Percentiles rank a stretch among this genome's conserved stretches.
Conservation (phyloP, 2,888 invertebrate genomes). For the Ctena decussata region DNA sequence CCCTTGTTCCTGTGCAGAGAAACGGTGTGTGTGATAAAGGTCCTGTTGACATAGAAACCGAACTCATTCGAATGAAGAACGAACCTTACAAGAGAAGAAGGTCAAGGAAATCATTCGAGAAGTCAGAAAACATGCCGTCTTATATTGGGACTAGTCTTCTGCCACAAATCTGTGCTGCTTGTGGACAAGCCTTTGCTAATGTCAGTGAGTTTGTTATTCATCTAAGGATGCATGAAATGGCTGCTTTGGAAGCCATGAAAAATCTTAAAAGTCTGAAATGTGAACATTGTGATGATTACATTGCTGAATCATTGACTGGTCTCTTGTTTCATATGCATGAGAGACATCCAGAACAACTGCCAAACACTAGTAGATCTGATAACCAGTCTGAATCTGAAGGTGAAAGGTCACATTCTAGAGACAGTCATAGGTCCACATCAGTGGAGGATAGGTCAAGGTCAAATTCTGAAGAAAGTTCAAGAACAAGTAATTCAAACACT, state of each 20-base stretch:
- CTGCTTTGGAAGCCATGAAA: conserved; percentile 75
- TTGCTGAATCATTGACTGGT: conserved; percentile 75
- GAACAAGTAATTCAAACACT: conserved; percentile 32
- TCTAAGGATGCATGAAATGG: conserved; percentile 78
- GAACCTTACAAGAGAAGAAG: conserved; percentile 86
- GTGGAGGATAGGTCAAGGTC: conserved; percentile 56
- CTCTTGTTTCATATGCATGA: conserved; percentile 77
- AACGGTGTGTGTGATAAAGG: conserved; percentile 66
- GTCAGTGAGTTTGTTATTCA: conserved; percentile 76
- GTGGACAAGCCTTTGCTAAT: conserved; percentile 81
- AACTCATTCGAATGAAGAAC: conserved; percentile 87
- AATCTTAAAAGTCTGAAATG: conserved; percentile 73
- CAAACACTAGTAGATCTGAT: conserved; percentile 60
- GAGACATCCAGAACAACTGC: conserved; percentile 68
- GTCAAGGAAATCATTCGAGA: conserved; percentile 84
- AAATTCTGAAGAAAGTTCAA: conserved; percentile 63
- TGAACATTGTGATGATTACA: conserved; percentile 76
- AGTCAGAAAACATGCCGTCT: conserved; percentile 77
- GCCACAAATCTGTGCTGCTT: conserved; percentile 78
- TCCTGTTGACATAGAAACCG: conserved; percentile 86
- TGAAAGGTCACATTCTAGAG: conserved; percentile 60
- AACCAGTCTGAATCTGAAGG: conserved; percentile 50
- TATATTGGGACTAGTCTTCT: conserved; percentile 59
- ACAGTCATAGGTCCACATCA: conserved; percentile 45
- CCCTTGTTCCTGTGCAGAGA: conserved; percentile 76